Evolutionary conservation across 2,113 vertebrate genomes (phyloP), one percentile per base, ranked within the genome.

Genomic region (Felis chaus): DNA sequence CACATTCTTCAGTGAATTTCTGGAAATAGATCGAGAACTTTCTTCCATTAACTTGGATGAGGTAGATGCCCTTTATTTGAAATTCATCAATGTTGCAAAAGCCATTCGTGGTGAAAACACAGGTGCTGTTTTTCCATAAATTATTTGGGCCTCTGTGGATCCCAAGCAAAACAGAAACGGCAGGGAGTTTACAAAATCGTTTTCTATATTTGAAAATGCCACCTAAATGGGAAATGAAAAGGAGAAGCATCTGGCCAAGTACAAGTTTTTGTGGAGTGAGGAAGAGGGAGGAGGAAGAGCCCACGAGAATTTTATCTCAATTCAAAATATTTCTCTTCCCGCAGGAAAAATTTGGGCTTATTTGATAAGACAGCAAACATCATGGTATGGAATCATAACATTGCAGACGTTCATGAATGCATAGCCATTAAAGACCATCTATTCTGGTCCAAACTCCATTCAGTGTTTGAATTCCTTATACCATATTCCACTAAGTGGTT

Each of bases 81-180:
- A 98, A 97, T 98, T 97, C 94, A 97, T 98, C 97, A 96, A 27
- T 93, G 88, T 93, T 96, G 82, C 57, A 78, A 98, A 97, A 97
- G 88, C 71, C 92, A 87, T 91, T 94, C 96, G 39, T 85, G 81
- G 83, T 41, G 84, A 96, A 98, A 98, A 97, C 96, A 98, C 97
- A 98, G 97, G 97, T 98, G 97, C 95, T 96, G 88, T 91, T 98
- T 98, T 97, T 94, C 95, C 97, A 97, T 98, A 98, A 98, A 98
- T 98, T 98, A 98, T 94, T 94, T 87, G 88, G 85, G 92, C 78
- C 96, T 97, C 97, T 33, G 33, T n/a, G 80, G 98, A 97, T 88
- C 84, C 94, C 73, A 94, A 96, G 96, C 95, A 94, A 97, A 98
- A 98, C 95, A 97, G 95, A 98, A 97, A 94, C 10, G 8, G 94